phyloP scores from a whole-genome alignment of 2,113 vertebrate genomes.

The Onychorhynchus coronatus region DNA sequence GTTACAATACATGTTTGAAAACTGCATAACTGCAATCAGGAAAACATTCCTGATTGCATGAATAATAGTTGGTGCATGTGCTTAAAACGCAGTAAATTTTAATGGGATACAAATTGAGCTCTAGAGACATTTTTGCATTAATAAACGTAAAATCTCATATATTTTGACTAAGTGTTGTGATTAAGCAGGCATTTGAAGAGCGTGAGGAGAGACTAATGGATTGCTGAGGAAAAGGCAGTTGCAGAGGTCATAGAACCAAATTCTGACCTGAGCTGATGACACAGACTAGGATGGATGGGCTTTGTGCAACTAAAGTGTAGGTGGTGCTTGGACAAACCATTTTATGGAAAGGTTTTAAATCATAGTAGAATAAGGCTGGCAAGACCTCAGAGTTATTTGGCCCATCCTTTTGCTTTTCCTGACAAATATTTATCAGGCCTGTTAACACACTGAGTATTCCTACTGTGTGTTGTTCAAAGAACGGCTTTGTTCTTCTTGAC shows the following conservation, averaged over 20 bases:
- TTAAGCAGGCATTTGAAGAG: constrained; percentile 53
- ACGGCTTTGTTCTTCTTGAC: not conserved
- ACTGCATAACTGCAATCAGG: constrained; percentile 70
- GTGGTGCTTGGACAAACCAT: not conserved
- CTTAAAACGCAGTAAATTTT: constrained; percentile 69
- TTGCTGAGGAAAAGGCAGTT: not conserved
- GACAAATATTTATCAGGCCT: not conserved
- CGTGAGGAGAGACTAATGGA: not conserved
- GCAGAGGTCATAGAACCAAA: not conserved
- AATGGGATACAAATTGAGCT: constrained; percentile 65
- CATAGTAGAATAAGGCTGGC: not conserved
- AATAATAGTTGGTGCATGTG: constrained; percentile 69
- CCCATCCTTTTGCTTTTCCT: not conserved
- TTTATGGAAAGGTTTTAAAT: not conserved
- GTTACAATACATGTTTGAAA: constrained; percentile 73
- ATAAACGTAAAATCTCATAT: constrained; percentile 57
- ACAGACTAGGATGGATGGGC: not conserved
- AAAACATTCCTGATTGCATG: constrained; percentile 78
- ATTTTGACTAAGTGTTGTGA: constrained; percentile 46
- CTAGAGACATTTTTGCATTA: constrained; percentile 62
- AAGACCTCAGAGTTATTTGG: not conserved
- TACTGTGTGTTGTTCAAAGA: not conserved
- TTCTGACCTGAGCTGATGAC: not conserved
- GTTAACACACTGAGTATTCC: not conserved
- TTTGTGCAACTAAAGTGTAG: not conserved